A percentile compares a stretch with the other conserved stretches of the same genome.
These are phyloP conservation scores for Lemur catta DNA, from an alignment of 2,797 vertebrate genomes.

Conservation along the genomic window DNA sequence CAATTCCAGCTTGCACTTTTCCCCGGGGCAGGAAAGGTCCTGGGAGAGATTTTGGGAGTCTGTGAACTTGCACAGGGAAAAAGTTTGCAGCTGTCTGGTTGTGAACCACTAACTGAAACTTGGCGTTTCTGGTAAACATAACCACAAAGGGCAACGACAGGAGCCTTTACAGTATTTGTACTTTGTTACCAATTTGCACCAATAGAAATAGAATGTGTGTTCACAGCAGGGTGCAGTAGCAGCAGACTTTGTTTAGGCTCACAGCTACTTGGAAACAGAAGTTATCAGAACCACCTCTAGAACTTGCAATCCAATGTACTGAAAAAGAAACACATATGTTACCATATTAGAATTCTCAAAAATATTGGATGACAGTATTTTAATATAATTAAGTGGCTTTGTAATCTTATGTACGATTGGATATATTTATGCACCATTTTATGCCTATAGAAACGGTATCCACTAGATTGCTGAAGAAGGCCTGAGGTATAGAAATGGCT, in stretches of 20 bases:
- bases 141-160: neutral
- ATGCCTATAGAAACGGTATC: neutral
- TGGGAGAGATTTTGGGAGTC: neutral
- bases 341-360: neutral
- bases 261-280: neutral
- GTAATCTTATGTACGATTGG: neutral
- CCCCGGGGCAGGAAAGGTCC: neutral
- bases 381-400: neutral
- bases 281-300: neutral
- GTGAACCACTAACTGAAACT: neutral
- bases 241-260: neutral
- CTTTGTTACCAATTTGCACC: neutral
- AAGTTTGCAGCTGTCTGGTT: too few relatives aligned
- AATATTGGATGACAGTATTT: neutral
- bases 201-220: neutral
- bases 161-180: neutral
- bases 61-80: fast-evolving
- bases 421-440: neutral
- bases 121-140: neutral
- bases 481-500: neutral
- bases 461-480: neutral
- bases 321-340: neutral
- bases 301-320: neutral
- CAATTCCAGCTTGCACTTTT: fast-evolving
- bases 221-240: neutral